Evolutionary conservation across 1,140 invertebrate species (phyloP), one percentile per base, ranked within the genome.

Genomic region (Zaprionus taronus): DNA sequence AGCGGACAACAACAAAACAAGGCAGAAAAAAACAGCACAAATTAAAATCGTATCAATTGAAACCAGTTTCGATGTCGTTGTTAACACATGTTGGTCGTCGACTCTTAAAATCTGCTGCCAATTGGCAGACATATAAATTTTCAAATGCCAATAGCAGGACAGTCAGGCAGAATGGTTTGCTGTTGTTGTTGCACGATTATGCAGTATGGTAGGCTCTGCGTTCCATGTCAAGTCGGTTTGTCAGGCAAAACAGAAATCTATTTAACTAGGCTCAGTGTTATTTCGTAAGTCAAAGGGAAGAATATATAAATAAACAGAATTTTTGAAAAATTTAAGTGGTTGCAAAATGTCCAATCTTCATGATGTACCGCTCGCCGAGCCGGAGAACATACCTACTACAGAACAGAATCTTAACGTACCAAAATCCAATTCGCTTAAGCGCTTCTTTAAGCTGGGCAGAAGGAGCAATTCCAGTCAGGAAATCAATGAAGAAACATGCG

Each of bases 51-150:
- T 68, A 81, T 90, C 81, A 89, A 89, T 90, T 89, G 75, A 90
- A 89, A 90, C 84, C 85, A 67, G 84, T 85, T 89, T 82, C 70
- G 79, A 72, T 80, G 85, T 89, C 79, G 85, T 79, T 89, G 85
- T 85, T 89, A 89, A 90, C 85, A 89, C 85, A 89, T 89, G 85
- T 85, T 89, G 85, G 81, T 89, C 71, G 70, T 72, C 60, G 57
- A 36, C 7, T 64, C 17, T 22, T 20, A 65, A 71, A 71, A 51
- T 60, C 38, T 36, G 22, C 38, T n/a, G 14, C 22, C 61, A 75
- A 65, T 76, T 65, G 68, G 51, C 41, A 77, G 71, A 73, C 75
- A 73, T 26, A 77, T 77, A 77, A 73, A 73, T 73, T 73, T 68
- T 58, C 51, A 72, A 72, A 67, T 77, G 69, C 44, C 62, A 60